These are phyloP conservation scores for Acestrorhynchus altus DNA, from an alignment of 2,797 vertebrate genomes.

Conservation along the genomic window DNA sequence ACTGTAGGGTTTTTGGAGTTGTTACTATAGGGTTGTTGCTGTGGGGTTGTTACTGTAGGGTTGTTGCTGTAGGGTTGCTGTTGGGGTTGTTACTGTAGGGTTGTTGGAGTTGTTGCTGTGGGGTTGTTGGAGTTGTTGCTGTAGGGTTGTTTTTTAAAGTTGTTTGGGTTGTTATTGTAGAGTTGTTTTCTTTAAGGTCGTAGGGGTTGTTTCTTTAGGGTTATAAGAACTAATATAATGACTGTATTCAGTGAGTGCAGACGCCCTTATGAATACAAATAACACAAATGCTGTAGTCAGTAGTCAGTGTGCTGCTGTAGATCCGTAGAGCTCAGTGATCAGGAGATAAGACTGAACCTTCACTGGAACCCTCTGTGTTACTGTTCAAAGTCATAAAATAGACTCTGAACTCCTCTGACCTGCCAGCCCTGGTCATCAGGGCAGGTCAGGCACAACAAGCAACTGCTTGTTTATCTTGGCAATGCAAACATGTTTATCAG, in stretches of 20 bases:
- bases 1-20: not conserved
- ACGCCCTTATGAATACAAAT: too few species aligned
- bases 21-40: not conserved
- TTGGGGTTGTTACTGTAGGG: not conserved
- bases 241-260: too few species aligned
- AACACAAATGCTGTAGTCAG: too few species aligned
- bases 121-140: not conserved
- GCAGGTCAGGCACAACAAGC: not conserved
- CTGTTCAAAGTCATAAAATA: not conserved
- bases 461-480: not conserved
- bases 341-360: not conserved
- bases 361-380: not conserved
- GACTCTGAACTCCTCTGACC: conserved; percentile 7
- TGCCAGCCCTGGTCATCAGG: not conserved
- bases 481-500: conserved; percentile 11
- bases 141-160: not conserved
- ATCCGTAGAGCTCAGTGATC: not conserved
- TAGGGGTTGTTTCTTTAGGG: not conserved
- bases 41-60: not conserved
- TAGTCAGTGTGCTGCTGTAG: too few species aligned
- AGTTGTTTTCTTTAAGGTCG: not conserved
- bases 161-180: not conserved
- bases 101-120: too few species aligned
- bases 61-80: not conserved
- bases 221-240: too few species aligned